Evolutionary conservation across 2,113 vertebrate genomes (phyloP).

Genomic region (Peromyscus maniculatus): DNA sequence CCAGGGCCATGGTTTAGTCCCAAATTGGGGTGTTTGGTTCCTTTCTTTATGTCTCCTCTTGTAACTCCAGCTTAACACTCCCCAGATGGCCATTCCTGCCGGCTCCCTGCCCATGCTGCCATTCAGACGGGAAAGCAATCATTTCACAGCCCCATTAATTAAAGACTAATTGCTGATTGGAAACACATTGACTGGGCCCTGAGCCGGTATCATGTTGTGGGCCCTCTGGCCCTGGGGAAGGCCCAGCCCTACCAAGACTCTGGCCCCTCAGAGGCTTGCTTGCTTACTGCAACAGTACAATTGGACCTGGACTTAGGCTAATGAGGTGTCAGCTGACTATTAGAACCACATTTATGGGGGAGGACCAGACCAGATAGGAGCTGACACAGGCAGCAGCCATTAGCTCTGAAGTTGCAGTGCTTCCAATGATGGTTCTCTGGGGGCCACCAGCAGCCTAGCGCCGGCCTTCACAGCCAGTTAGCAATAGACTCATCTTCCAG

Average conservation of each 20-base stretch:
- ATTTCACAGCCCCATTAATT: conserved; percentile 86
- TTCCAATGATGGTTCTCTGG: conserved; percentile 80
- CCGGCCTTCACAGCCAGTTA: conserved; percentile 38
- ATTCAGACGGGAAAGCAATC: conserved; percentile 86
- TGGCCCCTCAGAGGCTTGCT: conserved; percentile 71
- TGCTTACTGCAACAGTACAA: conserved; percentile 81
- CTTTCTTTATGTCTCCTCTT: conserved; percentile 80
- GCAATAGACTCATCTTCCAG: conserved; percentile 47
- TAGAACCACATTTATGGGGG: conserved; percentile 88
- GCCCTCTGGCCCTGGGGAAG: conserved; percentile 74
- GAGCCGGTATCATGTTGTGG: conserved; percentile 80
- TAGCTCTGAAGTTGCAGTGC: conserved; percentile 86
- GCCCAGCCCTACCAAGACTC: conserved; percentile 71
- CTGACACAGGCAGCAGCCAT: conserved; percentile 82
- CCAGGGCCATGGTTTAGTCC: conserved; percentile 69
- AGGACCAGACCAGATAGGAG: conserved; percentile 84
- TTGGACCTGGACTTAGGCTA: conserved; percentile 82
- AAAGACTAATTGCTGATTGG: conserved; percentile 88
- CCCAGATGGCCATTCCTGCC: conserved; percentile 71
- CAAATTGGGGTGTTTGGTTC: conserved; percentile 76
- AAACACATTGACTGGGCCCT: conserved; percentile 85
- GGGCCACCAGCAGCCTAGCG: not conserved
- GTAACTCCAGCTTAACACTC: conserved; percentile 77
- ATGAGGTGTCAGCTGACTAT: conserved; percentile 88
- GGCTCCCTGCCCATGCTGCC: conserved; percentile 77